Evolutionary conservation across 2,113 vertebrate genomes (phyloP), one percentile per base, ranked within the genome.

Genomic region (Pontoporia blainvillei): DNA sequence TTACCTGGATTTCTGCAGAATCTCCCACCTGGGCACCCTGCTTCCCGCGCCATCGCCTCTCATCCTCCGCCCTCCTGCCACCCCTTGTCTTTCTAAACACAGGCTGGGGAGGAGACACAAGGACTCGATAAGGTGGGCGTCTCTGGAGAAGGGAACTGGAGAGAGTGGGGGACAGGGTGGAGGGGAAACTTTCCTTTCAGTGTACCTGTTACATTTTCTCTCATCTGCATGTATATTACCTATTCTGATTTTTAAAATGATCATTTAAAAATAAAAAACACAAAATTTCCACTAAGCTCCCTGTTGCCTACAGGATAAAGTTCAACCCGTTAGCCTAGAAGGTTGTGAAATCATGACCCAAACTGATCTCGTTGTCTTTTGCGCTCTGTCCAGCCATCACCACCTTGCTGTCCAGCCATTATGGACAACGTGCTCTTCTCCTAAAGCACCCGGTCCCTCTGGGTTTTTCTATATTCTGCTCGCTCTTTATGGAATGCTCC

Each of bases 291-390:
- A 31, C 12, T 23, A 41, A 41, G 46, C n/a, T 67, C 61, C 25
- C 46, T 61, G 64, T 3, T 49, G 72, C 23, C 21, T 49, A 29
- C 25, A 57, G n/a, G 46, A 41, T 52, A 15, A 72, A 57, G 49
- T 82, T 59, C 49, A 41, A 61, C 21, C 49, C 29, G 29, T 44
- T 13, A 59, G 29, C 49, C 72, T 44, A 23, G 64, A 69, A n/a
- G 29, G 27, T 6, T 44, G 21, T n/a, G 62, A 69, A 59, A 81
- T 34, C 23, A 2, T 6, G 18, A 54, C 9, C 21, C 64, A 57
- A 29, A 41, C 49, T 14, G 0, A 12, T 14, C 18, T 7, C 0
- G 1, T 17, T 25, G 62, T 17, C 25, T 31, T 54, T 20, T 21
- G 44, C 7, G 5, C 57, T 29, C 57, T 0, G 1, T 18, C 78